A percentile compares a stretch with the other conserved stretches of the same genome.
Conservation (phyloP, 1,140 invertebrate species). For the Mizuhopecten yessoensis region DNA sequence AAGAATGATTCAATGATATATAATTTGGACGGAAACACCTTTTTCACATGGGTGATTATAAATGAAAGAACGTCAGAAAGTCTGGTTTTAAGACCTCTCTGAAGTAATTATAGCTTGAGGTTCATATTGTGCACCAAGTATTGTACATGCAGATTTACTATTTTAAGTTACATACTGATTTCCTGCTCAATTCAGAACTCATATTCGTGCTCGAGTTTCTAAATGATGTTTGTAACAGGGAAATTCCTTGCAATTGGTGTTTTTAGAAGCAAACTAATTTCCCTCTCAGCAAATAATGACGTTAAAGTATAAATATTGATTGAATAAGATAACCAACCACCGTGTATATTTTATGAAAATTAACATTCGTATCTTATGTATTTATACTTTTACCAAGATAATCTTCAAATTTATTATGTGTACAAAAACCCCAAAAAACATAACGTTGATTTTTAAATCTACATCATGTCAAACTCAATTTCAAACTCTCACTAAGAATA, state of each 20-base stretch:
- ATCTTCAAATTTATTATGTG: too few species aligned
- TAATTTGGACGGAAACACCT: neutral
- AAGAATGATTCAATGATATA: neutral
- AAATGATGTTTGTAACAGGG: slow-evolving; percentile 12
- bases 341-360: neutral
- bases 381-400: too few species aligned
- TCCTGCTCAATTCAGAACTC: neutral
- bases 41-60: slow-evolving; percentile 19
- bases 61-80: neutral
- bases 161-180: neutral
- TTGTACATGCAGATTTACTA: neutral
- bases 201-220: neutral
- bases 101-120: neutral
- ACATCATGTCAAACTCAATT: too few species aligned
- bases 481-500: too few species aligned
- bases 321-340: neutral
- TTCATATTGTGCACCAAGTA: neutral
- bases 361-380: neutral
- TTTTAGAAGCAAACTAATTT: slow-evolving; percentile 35
- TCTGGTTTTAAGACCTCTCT: neutral
- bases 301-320: neutral
- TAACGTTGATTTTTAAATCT: too few species aligned
- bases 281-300: slow-evolving; percentile 7
- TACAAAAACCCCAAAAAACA: too few species aligned
- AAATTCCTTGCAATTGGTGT: neutral